These are phyloP conservation scores for Redunca redunca DNA, from an alignment of 2,113 vertebrate genomes.

Conservation along the genomic window DNA sequence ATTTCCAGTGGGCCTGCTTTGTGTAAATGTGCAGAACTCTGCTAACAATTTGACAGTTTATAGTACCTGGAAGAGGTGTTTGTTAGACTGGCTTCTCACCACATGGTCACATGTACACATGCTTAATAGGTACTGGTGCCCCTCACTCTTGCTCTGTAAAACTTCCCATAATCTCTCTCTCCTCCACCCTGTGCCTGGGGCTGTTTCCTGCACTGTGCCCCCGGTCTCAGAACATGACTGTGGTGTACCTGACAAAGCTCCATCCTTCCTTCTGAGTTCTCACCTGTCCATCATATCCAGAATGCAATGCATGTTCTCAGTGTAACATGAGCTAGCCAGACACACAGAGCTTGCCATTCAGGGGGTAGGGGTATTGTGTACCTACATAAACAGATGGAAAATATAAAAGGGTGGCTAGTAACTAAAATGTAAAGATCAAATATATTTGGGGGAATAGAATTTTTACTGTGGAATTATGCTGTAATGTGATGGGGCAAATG, in stretches of 20 bases:
- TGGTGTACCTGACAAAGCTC: background rate
- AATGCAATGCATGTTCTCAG: background rate
- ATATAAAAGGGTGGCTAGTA: background rate
- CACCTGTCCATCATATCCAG: background rate
- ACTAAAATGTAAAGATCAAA: background rate
- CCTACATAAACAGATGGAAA: background rate
- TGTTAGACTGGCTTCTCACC: background rate
- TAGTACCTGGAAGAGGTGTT: background rate
- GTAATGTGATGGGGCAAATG: background rate
- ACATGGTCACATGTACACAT: accelerated
- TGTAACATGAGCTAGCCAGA: background rate
- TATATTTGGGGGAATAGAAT: background rate
- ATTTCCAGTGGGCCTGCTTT: slow-evolving; percentile 19
- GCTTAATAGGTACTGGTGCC: background rate
- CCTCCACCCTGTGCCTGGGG: background rate
- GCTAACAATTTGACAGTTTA: background rate
- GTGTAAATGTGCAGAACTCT: slow-evolving; percentile 22
- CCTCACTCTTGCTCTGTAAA: background rate
- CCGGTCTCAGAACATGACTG: background rate
- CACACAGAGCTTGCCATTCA: background rate
- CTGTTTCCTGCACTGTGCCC: background rate
- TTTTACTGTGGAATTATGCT: background rate
- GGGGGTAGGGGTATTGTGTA: accelerated
- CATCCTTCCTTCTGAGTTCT: background rate
- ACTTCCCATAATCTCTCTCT: background rate